Base-by-base conservation (phyloP, 2,797 vertebrate species). In the Pempheris klunzingeri region DNA sequence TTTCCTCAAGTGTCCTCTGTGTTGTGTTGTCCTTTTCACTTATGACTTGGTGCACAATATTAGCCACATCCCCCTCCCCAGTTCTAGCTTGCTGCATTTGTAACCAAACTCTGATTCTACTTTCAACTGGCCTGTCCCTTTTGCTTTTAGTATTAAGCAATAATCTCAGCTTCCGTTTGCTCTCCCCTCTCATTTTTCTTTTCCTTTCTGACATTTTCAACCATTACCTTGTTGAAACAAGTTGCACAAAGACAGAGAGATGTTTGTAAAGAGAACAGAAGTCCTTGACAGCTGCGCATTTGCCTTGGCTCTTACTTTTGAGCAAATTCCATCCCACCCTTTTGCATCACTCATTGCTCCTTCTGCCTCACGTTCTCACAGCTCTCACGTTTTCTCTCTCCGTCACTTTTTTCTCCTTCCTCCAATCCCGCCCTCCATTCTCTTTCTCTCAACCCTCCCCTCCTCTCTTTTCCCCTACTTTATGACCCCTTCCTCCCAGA, bases 291-390 rank as follows among this genome's bases (percentile, higher is more conserved):
- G 92, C 92, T 89, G 90, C 84, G 43, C 90, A 74, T 92, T 93
- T 87, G 83, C 87, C 76, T 94, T 91, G 91, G 91, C 92, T 83
- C 73, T 57, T 14, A 30, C 83, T 82, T 90, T 87, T 84, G 79
- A 90, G 73, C 76, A 82, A 92, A 94, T 94, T 93, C 91, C 92
- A 86, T 92, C 91, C 90, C 87, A 72, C 88, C 89, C 88, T 77
- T 88, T 84, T 90, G 90, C 86, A 91, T 93, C 90, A 88, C 83
- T 86, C 77, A 20, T 70, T 84, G 71, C 81, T 87, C 84, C 66
- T 65, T 83, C 85, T 87, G 81, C 83, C 84, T 90, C 89, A 87
- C 84, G 76, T 92, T 92, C 92, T 92, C 89, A 88, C 84, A 86
- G 81, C 89, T 88, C 89, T 84, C 86, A 87, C 84, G 50, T 90